Evolutionary conservation across 2,113 vertebrate genomes (phyloP), one percentile per base, ranked within the genome.

Genomic region (Micromys minutus): DNA sequence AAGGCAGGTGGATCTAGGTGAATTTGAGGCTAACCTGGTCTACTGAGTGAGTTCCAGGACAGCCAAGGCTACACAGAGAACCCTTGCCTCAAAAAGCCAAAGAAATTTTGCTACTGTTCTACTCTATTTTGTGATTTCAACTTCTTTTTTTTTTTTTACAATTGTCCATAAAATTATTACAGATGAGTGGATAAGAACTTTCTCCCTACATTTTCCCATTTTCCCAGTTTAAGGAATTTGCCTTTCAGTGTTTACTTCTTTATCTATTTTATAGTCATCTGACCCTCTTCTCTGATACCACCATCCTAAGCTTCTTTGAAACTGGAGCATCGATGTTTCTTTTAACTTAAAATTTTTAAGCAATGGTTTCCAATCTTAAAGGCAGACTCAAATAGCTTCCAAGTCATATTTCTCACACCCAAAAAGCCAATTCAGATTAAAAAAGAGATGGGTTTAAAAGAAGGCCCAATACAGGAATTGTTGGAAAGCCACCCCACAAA

Each of bases 261-360:
- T 77, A 0, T 52, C 47, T 52, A 29, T 2, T 45, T 79, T 84
- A 29, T 39, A 59, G 26, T 65, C 42, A 22, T 34, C 31, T 85
- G 24, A 29, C n/a, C 5, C 47, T 76, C 19, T 59, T 15, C 17
- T 29, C 24, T 61, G 57, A 4, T 76, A 17, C 15, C 63, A 50
- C 87, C 74, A 5, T 61, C 91, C 8, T 45, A 55, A 50, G 90
- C 50, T 72, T 96, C 89, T 77, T 89, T 88, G n/a, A 45, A 84
- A 93, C 34, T 15, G 52, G 22, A 1, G 0, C 63, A 7, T 76
- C 96, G 39, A 52, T 47, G 22, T 65, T 71, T 69, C 16, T 89
- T 94, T 75, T 72, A 61, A 31, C 63, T 71, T 61, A 15, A 1
- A 52, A 36, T 45, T 93, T 42, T 76, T 95, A 80, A 72, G 45